Base-by-base conservation (phyloP, 2,888 invertebrate genomes). In the Drosophila limbata region DNA sequence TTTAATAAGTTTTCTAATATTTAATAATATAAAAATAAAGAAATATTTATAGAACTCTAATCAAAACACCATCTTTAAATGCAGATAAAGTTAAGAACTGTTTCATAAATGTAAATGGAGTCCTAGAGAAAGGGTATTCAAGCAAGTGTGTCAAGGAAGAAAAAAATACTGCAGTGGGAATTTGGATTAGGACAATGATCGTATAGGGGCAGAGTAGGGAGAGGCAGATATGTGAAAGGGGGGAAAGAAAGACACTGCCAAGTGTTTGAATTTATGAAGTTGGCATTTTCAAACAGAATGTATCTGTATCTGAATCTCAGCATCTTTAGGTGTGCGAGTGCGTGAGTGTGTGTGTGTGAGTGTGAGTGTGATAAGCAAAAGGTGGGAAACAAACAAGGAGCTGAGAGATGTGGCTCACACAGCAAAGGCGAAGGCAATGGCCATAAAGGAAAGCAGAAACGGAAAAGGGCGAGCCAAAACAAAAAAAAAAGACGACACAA, bases 221-320 rank as follows among this genome's bases (percentile, higher is more conserved):
- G 19, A 6, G 47, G 5, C 1, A 28, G 10, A 5, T 1, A 28
- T 28, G 9, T 17, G 11, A 15, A 17, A 15, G 15, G 19, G 8
- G n/a, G 28, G 4, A 21, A 28, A 21, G 13, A 25, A 21, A 31
- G 17, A 37, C 47, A 35, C 15, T 44, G 68, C 57, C 45, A 76
- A 76, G 77, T 81, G 79, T 81, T 74, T 75, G 79, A 76, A 79
- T 75, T 79, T 81, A 81, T 79, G 79, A 79, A 80, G 68, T 68
- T 68, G 63, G 17, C 31, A 48, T 48, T 48, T 11, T 57, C 37
- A 52, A 44, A 10, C 62, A 47, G 73, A 65, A 71, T 53, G 71
- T 66, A 73, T 65, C 61, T 77, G 73, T 65, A 62, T 75, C 79
- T 62, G 64, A 53, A 73, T 77, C 78, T 59, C 15, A 56, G 75